Evolutionary conservation across 2,797 vertebrate species (phyloP).

Genomic region (Darevskia mixta): DNA sequence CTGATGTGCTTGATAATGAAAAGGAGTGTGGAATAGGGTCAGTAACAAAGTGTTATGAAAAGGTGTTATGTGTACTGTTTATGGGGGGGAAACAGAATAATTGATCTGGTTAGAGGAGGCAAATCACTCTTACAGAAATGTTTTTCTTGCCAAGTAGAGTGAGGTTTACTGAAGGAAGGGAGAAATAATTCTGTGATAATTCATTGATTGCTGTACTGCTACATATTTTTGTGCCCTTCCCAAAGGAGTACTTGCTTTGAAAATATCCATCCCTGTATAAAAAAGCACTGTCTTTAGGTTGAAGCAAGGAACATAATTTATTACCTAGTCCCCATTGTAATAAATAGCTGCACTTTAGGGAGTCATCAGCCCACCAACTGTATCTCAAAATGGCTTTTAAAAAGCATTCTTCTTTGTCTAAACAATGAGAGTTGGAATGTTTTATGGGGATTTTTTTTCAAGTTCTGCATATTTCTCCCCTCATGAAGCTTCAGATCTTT

Average conservation of each 20-base stretch:
- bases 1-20: not conserved
- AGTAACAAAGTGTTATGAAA: not conserved
- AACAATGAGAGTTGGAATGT: constrained; percentile 39
- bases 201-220: constrained; percentile 42
- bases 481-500: constrained; percentile 63
- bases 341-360: constrained; percentile 34
- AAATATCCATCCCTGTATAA: constrained; percentile 27
- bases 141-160: constrained; percentile 7
- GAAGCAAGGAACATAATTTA: constrained; percentile 41
- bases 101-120: not conserved
- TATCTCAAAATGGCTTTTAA: constrained; percentile 36
- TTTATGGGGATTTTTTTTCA: constrained; percentile 41
- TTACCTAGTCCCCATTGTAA: constrained; percentile 39
- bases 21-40: not conserved
- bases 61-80: no score
- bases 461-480: constrained; percentile 64
- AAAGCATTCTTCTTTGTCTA: constrained; percentile 39
- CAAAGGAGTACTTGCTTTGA: constrained; percentile 27
- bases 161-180: not conserved
- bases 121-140: not conserved
- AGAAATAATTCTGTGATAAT: constrained; percentile 33
- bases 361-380: not conserved
- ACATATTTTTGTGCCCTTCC: constrained; percentile 38
- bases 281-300: constrained; percentile 24
- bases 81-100: not conserved